Base-by-base conservation (phyloP, 2,888 invertebrate genomes). In the Pterostichus madidus region DNA sequence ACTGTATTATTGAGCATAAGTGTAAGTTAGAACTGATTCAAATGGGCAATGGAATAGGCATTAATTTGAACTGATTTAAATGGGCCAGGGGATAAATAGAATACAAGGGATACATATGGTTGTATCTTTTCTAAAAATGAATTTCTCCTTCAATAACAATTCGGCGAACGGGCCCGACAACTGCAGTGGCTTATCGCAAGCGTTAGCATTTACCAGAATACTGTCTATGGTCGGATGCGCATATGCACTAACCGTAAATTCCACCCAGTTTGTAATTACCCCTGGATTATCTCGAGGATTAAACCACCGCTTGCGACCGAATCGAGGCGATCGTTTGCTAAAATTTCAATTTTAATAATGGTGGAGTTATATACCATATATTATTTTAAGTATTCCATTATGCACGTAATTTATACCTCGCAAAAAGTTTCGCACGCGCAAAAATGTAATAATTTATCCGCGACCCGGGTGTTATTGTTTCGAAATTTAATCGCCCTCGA, bases 311-410 rank as follows among this genome's bases (percentile, higher is more conserved):
- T 39, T 39, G 39, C 39, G 39, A 39, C 46, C 15, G 46, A 8
- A 17, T 17, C 46, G 71, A n/a, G 8, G 4, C 71, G 71, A 71
- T 71, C 71, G 71, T 71, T 71, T 71, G 13, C 15, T 44, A 44
- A 71, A 71, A 71, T 71, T 76, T 53, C 53, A 52, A 76, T 53
- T 76, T 76, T 76, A 76, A 76, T 76, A 76, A 35, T 76, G 76
- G 53, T 32, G 31, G 76, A 52, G 35, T 76, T 53, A 53, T 52
- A 76, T 13, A 24, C 76, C 53, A 76, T 76, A 76, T 76, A 76
- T 76, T 76, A 76, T 53, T 76, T 76, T 76, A 76, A 76, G 76
- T 76, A 76, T 76, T 76, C 76, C 53, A 76, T 76, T 76, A 76
- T 53, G 32, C 53, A 13, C 76, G 35, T 32, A 53, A 76, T 52